Evolutionary conservation across 2,888 invertebrate genomes (phyloP), one percentile per base, ranked within the genome.

Genomic region (Oeneis ivallda): DNA sequence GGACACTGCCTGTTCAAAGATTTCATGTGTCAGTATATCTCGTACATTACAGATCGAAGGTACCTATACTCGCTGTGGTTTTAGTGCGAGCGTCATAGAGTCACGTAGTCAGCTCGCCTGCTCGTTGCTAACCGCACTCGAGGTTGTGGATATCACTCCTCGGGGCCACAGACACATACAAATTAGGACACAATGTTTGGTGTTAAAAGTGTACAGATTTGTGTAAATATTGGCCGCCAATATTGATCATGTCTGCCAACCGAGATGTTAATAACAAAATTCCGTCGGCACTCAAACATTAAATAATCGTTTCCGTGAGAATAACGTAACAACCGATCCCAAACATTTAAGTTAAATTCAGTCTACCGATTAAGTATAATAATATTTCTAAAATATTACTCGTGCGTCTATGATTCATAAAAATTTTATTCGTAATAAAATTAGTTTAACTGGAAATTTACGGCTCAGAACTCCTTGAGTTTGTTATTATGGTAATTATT

Each of bases 141-240:
- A 71, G 69, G 69, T 60, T 37, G 50, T 52, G 52, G 41, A 52
- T 65, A 64, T 67, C 63, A 64, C 66, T 54, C 56, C 68, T 67
- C 70, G 74, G 65, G 75, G 75, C 76, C 77, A 75, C 68, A 74
- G 74, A 73, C 71, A 77, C 77, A 79, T 78, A 81, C 79, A 81
- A 82, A 82, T 82, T 81, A 79, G 81, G 79, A 83, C 76, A 73
- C 77, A 78, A 75, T 87, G 82, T 87, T 87, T 83, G 88, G 87
- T 86, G 87, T 85, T 86, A 88, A 89, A 89, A 82, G 81, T 86
- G 80, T 84, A 86, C 84, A 81, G 83, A 86, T 86, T 83, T 82
- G 77, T 79, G 82, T 82, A 86, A 90, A 90, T 85, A 87, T 85
- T 84, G 70, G 76, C 71, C 64, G 75, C 78, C 75, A 83, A 82